Conservation (phyloP, 1,140 invertebrate genomes). For the Cataglyphis hispanica region DNA sequence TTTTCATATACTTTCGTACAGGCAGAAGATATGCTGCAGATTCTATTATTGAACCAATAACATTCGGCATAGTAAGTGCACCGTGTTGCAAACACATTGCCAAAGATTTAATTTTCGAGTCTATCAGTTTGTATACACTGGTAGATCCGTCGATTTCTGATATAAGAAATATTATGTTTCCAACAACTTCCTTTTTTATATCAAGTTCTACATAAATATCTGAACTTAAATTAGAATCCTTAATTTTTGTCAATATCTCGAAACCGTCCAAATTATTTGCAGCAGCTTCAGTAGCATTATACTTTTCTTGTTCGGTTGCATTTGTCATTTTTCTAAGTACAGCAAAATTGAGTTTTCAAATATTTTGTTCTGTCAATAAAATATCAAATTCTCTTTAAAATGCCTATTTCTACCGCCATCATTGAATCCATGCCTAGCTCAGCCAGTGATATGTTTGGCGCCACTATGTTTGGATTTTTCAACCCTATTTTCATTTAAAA, state of each 20-base stretch:
- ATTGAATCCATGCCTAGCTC: conserved; percentile 94
- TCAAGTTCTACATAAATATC: conserved; percentile 79
- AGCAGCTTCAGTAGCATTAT: neutral
- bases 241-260: conserved; percentile 80
- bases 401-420: conserved; percentile 93
- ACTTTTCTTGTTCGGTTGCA: conserved; percentile 64
- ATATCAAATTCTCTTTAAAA: conserved; percentile 92
- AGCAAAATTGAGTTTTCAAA: conserved; percentile 88
- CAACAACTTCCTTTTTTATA: conserved; percentile 74
- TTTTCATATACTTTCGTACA: neutral
- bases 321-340: conserved; percentile 86
- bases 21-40: conserved; percentile 77
- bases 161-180: conserved; percentile 88
- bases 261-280: conserved; percentile 72
- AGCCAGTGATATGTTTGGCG: conserved; percentile 89
- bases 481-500: conserved; percentile 80
- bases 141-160: conserved; percentile 90
- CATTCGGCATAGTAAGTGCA: conserved; percentile 52
- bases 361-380: too few relatives aligned
- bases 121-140: conserved; percentile 85
- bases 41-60: conserved; percentile 67
- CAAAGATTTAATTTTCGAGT: conserved; percentile 86
- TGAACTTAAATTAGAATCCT: conserved; percentile 53
- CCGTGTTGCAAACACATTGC: conserved; percentile 89
- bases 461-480: conserved; percentile 87